Evolutionary conservation across 2,797 vertebrate genomes (phyloP).

Genomic region (Merluccius polli): DNA sequence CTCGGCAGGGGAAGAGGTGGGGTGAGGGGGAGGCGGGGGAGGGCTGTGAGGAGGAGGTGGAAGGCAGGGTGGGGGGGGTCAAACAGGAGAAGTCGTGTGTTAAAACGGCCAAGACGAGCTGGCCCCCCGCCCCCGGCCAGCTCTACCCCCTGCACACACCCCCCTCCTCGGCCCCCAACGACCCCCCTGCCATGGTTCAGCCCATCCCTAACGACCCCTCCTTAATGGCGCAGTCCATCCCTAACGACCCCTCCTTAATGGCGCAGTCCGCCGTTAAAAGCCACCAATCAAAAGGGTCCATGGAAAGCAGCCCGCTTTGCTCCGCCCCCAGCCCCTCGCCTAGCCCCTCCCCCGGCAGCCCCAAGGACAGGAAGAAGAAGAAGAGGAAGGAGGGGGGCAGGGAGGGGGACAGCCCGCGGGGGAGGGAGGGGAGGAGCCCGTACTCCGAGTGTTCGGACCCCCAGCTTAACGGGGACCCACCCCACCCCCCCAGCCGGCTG

Average conservation of each 20-base stretch:
- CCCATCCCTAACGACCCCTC: slow-evolving; percentile 81
- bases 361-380: slow-evolving; percentile 96
- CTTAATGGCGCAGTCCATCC: slow-evolving; percentile 86
- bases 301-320: slow-evolving; percentile 80
- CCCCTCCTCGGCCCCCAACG: slow-evolving; percentile 34
- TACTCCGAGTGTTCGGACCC: slow-evolving; percentile 81
- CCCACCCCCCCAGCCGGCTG: slow-evolving; percentile 87
- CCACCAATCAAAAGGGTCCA: slow-evolving; percentile 87
- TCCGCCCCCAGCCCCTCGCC: slow-evolving; percentile 76
- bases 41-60: slow-evolving; percentile 89
- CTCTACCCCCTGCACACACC: slow-evolving; percentile 68
- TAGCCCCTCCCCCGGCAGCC: slow-evolving; percentile 79
- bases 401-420: slow-evolving; percentile 85
- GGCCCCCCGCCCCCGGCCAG: slow-evolving; percentile 69
- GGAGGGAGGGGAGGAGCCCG: slow-evolving; percentile 85
- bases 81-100: slow-evolving; percentile 73
- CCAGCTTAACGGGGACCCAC: slow-evolving; percentile 55
- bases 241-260: slow-evolving; percentile 80
- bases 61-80: slow-evolving; percentile 54
- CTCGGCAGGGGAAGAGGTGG: slow-evolving; percentile 87
- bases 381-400: slow-evolving; percentile 88
- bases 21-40: slow-evolving; percentile 81
- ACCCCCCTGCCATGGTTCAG: slow-evolving; percentile 84
- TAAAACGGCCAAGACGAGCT: slow-evolving; percentile 80
- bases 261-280: slow-evolving; percentile 88